These are phyloP conservation scores for Cinara cedri DNA, from an alignment of 2,888 invertebrate species.

Conservation along the genomic window DNA sequence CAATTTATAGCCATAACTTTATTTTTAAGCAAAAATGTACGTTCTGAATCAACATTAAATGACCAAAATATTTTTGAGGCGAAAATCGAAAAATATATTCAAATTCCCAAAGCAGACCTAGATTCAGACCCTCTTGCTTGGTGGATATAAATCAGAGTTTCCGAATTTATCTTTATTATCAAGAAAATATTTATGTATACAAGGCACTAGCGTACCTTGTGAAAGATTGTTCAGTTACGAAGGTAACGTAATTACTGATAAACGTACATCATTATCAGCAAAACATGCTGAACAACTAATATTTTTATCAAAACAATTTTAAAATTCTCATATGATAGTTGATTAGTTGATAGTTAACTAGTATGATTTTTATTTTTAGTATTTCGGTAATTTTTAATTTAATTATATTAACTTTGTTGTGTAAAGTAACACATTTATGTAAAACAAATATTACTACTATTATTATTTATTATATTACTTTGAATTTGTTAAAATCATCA, in stretches of 20 bases:
- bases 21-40: conserved; percentile 22
- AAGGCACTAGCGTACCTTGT: conserved; percentile 17
- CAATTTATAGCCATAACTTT: conserved; percentile 17
- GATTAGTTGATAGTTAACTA: too few species aligned
- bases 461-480: too few species aligned
- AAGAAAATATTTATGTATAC: conserved; percentile 9
- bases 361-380: too few species aligned
- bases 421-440: too few species aligned
- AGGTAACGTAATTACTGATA: conserved; percentile 23
- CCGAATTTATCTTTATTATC: conserved; percentile 3
- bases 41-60: conserved; percentile 17
- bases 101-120: conserved; percentile 17
- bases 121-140: conserved; percentile 20
- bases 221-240: conserved; percentile 9
- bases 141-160: conserved; percentile 20
- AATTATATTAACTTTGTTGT: too few species aligned
- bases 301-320: too few species aligned
- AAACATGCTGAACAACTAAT: conserved; percentile 28
- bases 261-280: conserved; percentile 3
- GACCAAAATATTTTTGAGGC: conserved; percentile 22
- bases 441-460: too few species aligned
- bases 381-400: too few species aligned
- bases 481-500: too few species aligned
- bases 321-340: too few species aligned
- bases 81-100: conserved; percentile 24